phyloP scores from a whole-genome alignment of 30 jellyfish, hydroid and myxozoan species.

The Phacellophora camtschatica region DNA sequence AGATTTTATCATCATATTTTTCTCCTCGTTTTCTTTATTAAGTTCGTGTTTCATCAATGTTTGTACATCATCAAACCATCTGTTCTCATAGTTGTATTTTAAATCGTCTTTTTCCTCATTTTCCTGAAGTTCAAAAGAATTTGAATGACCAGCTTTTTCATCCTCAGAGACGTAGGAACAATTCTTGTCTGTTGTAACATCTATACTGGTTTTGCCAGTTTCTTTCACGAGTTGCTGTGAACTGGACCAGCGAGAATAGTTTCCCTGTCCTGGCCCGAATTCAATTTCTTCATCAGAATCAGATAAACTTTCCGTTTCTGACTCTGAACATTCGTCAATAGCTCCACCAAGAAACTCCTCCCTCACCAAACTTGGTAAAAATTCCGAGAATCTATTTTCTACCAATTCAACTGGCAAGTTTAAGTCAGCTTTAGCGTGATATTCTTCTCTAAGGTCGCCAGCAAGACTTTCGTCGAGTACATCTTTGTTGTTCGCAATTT shows the following conservation, averaged over 20 bases:
- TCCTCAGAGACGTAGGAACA: too few relatives aligned
- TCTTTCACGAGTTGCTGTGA: too few relatives aligned
- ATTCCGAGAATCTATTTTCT: constrained; percentile 1
- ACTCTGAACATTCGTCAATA: neutral
- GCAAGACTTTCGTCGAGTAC: neutral
- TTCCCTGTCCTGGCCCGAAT: constrained; percentile 41
- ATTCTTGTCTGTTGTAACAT: too few relatives aligned
- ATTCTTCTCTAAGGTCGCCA: constrained; percentile 63
- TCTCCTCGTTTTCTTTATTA: neutral
- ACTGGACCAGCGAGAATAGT: too few relatives aligned
- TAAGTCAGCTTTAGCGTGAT: constrained; percentile 54
- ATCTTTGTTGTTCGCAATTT: neutral
- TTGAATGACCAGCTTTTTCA: too few relatives aligned
- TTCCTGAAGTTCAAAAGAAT: too few relatives aligned
- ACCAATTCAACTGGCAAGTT: constrained; percentile 26
- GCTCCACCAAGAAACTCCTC: neutral
- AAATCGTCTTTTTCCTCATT: too few relatives aligned
- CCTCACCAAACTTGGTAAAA: neutral
- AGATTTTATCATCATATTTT: neutral
- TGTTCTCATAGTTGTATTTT: too few relatives aligned
- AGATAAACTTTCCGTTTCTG: constrained; percentile 32
- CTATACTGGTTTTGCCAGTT: too few relatives aligned
- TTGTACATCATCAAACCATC: too few relatives aligned
- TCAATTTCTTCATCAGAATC: constrained; percentile 62
- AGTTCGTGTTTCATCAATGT: neutral